Evolutionary conservation across 2,113 vertebrate species (phyloP), one percentile per base, ranked within the genome.

Genomic region (Australoheros scitulus): DNA sequence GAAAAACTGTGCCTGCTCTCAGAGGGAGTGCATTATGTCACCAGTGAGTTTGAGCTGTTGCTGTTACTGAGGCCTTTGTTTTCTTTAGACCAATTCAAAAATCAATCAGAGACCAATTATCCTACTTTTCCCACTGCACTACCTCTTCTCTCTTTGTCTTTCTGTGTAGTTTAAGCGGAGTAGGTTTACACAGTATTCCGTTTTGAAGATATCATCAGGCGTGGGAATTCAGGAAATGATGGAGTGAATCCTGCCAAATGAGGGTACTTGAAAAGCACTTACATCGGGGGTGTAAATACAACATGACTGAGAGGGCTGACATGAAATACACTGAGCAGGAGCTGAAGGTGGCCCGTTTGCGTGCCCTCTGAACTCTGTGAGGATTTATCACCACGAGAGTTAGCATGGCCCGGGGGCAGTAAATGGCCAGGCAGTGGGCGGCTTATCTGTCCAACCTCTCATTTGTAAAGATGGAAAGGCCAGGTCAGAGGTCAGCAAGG

Each of bases 401-500:
- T 84, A 91, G 91, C 87, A 84, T 92, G 76, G 93, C 87, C 93
- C 87, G 86, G 88, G 91, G 91, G 93, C 91, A 90, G 78, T 88
- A 93, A 92, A 93, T 93, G 84, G 79, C 87, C 85, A 87, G 90
- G 88, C 80, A 91, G 90, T 87, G 91, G 88, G 84, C 13, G 22
- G 94, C 94, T 94, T 95, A 95, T 95, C 95, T 95, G 77, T 78
- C 79, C 89, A 92, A 91, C 89, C 92, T 91, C 92, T 92, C 86
- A 91, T 94, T 94, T 95, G 94, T 95, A 94, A 95, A 95, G 95
- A 95, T 95, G 94, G 92, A 94, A 92, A 94, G 93, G 89, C 61
- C 87, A 72, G 93, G 94, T 95, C 95, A 95, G 77, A 81, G 95
- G 95, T 96, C 94, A 88, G 82, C 83, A 4, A 90, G 93, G 93